phyloP scores from a whole-genome alignment of 1,140 invertebrate genomes.

The Druon quercuslanigerum region DNA sequence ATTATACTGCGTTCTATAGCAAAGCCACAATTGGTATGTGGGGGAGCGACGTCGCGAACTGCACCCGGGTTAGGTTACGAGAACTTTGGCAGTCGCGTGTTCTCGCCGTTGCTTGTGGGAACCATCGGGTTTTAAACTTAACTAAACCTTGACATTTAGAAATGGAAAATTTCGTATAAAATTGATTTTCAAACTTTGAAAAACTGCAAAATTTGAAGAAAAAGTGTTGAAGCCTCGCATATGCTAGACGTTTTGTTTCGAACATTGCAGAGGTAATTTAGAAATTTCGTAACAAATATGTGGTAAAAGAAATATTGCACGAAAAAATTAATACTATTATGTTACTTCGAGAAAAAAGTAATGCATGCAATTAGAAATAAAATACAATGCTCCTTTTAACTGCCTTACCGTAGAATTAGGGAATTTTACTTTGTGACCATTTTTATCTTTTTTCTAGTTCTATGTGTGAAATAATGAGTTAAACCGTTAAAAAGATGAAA shows the following conservation, averaged over 20 bases:
- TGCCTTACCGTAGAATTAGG: too few relatives aligned
- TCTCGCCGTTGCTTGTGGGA: constrained; percentile 58
- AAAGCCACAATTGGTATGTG: constrained; percentile 47
- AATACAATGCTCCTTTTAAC: too few relatives aligned
- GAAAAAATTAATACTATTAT: too few relatives aligned
- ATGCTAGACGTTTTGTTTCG: neutral
- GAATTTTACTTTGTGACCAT: too few relatives aligned
- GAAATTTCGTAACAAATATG: too few relatives aligned
- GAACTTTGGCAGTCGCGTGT: constrained; percentile 64
- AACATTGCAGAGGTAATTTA: neutral
- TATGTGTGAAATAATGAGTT: too few relatives aligned
- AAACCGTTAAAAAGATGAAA: too few relatives aligned
- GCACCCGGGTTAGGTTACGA: constrained; percentile 43
- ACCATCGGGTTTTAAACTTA: constrained; percentile 35
- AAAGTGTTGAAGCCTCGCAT: neutral
- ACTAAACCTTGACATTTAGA: neutral
- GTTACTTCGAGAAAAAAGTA: too few relatives aligned
- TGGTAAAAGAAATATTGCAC: too few relatives aligned
- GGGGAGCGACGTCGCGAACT: constrained; percentile 48
- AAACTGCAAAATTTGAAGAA: neutral
- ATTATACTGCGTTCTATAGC: constrained; percentile 43
- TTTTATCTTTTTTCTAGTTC: too few relatives aligned
- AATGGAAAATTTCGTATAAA: neutral
- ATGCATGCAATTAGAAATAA: too few relatives aligned
- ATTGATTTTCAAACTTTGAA: neutral